Percentiles rank a stretch among this genome's conserved stretches.
These are phyloP conservation scores for Hafferia zeledoni DNA, from an alignment of 2,797 vertebrate genomes.

Conservation along the genomic window DNA sequence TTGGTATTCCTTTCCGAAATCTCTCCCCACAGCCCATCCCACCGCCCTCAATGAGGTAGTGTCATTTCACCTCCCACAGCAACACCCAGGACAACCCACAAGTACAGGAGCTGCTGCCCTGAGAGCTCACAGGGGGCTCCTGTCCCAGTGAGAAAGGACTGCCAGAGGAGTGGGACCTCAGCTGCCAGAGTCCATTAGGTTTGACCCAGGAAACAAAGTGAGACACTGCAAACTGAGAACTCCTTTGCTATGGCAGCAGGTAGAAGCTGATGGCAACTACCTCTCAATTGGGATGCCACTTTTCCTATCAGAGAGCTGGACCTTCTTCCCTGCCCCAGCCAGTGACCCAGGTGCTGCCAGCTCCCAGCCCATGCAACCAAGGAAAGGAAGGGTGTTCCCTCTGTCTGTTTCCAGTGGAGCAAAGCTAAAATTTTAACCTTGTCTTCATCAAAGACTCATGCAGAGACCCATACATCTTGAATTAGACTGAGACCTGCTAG, in stretches of 20 bases:
- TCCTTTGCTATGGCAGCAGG: background rate
- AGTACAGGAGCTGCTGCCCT: background rate
- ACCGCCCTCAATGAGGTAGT: background rate
- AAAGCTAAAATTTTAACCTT: background rate
- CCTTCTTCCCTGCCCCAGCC: background rate
- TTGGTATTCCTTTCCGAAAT: background rate
- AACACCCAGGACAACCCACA: background rate
- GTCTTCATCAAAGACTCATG: background rate
- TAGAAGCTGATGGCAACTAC: background rate
- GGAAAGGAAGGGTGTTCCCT: background rate
- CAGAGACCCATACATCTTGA: background rate
- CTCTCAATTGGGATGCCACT: accelerated
- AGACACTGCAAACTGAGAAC: background rate
- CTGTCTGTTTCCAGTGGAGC: background rate
- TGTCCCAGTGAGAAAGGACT: background rate
- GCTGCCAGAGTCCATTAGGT: accelerated
- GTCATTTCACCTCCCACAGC: background rate
- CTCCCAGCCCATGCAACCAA: background rate
- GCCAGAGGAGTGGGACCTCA: background rate
- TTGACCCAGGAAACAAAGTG: background rate
- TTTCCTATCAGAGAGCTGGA: background rate
- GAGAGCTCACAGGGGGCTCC: background rate
- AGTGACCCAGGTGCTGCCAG: background rate
- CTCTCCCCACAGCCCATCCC: background rate
- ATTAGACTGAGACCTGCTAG: background rate